Percentiles rank a stretch among this genome's conserved stretches.
Evolutionary conservation across 2,888 invertebrate genomes (phyloP).

Genomic region (Amblyteles armatorius): DNA sequence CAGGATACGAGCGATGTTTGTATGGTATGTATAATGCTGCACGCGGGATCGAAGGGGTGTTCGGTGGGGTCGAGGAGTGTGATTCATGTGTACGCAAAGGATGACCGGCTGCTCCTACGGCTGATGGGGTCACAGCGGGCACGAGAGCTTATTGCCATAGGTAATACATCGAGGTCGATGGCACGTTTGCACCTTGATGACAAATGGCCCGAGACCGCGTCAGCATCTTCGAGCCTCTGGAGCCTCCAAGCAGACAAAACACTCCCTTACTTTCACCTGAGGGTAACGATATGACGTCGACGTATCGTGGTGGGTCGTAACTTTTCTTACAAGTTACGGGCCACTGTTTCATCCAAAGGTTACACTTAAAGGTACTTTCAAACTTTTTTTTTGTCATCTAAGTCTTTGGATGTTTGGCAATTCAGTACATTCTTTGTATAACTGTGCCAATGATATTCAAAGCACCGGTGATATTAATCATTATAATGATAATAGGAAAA

Average conservation of each 20-base stretch:
- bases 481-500: too few species aligned
- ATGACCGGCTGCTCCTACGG: conserved; percentile 15
- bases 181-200: conserved; percentile 48
- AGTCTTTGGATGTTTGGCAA: neutral
- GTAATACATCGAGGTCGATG: neutral
- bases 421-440: neutral
- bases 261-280: neutral
- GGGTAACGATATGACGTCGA: neutral
- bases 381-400: neutral
- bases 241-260: neutral
- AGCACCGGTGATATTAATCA: too few species aligned
- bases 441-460: neutral
- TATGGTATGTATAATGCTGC: conserved; percentile 1
- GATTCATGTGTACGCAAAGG: conserved; percentile 50
- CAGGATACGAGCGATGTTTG: neutral
- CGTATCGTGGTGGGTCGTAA: neutral
- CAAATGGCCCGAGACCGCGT: conserved; percentile 29
- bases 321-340: neutral
- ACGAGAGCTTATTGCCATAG: conserved; percentile 38
- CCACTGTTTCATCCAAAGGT: neutral
- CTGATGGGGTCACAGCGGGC: conserved; percentile 29
- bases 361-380: neutral
- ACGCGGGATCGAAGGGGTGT: neutral
- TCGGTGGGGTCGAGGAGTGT: neutral
- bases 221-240: conserved; percentile 31